These are phyloP conservation scores for Pelmatolapia mariae DNA, from an alignment of 2,113 vertebrate genomes.

Conservation along the genomic window DNA sequence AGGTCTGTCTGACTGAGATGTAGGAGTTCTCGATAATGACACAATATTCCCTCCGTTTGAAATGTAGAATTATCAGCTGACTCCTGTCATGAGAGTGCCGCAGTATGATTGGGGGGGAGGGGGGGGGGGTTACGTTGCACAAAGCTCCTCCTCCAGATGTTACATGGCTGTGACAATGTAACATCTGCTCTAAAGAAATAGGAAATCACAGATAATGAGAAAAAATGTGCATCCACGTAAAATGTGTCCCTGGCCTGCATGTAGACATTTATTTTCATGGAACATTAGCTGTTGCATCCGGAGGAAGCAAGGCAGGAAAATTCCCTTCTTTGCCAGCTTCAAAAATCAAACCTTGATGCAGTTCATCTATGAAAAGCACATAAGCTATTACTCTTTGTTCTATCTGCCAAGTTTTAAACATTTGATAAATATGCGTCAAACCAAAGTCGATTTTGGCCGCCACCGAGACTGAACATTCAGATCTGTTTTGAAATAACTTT, in stretches of 20 bases:
- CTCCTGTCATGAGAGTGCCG: not conserved
- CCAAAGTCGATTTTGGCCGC: not conserved
- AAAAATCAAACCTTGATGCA: constrained; percentile 2
- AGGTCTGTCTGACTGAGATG: not conserved
- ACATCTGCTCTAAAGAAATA: not conserved
- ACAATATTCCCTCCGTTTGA: not conserved
- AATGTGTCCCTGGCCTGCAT: not conserved
- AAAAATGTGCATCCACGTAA: not conserved
- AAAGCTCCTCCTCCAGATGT: not conserved
- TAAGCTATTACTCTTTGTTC: constrained; percentile 3
- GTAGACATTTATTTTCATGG: not conserved
- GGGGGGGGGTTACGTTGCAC: rapidly evolving
- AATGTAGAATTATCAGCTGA: not conserved
- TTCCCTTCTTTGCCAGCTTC: not conserved
- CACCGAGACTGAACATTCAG: not conserved
- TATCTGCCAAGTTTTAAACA: not conserved
- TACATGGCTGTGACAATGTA: not conserved
- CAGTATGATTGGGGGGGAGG: not conserved
- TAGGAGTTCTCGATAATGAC: not conserved
- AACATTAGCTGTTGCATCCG: not conserved
- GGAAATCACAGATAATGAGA: not conserved
- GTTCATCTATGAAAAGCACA: not conserved
- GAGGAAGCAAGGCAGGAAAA: not conserved
- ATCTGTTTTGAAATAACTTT: constrained; percentile 11
- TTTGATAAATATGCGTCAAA: constrained; percentile 16